These are phyloP conservation scores for Microchirus variegatus DNA, from an alignment of 2,797 vertebrate species.

Conservation along the genomic window DNA sequence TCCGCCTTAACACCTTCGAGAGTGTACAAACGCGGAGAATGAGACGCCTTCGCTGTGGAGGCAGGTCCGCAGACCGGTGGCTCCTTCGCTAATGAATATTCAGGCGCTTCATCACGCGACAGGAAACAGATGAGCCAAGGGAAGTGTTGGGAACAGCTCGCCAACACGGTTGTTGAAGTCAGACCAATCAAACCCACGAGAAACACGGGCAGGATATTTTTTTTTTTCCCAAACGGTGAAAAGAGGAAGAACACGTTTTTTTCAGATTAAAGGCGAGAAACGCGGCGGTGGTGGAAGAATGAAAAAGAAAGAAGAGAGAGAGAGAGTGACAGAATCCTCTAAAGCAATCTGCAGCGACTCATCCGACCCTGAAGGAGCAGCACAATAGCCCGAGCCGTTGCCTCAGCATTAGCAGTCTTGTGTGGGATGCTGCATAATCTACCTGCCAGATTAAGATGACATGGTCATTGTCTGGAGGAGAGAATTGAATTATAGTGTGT, in stretches of 20 bases:
- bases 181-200: conserved; percentile 39
- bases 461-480: conserved; percentile 82
- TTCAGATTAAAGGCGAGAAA: conserved; percentile 60
- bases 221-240: conserved; percentile 35
- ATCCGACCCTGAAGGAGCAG: conserved; percentile 78
- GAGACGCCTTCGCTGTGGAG: conserved; percentile 29
- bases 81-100: conserved; percentile 45
- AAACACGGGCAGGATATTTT: conserved; percentile 27
- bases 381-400: conserved; percentile 69
- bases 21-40: conserved; percentile 34
- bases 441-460: conserved; percentile 85
- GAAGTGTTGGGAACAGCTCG: conserved; percentile 33
- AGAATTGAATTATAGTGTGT: conserved; percentile 82
- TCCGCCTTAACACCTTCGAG: conserved; percentile 46
- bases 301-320: conserved; percentile 51
- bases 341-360: conserved; percentile 73
- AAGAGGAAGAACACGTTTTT: conserved; percentile 40
- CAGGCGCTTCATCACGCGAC: conserved; percentile 13
- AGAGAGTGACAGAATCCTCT: conserved; percentile 75
- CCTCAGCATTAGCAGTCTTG: conserved; percentile 75
- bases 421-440: conserved; percentile 81
- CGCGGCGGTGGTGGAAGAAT: conserved; percentile 49
- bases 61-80: conserved; percentile 8
- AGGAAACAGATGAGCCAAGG: conserved; percentile 30
- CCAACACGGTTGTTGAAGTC: conserved; percentile 39